A percentile compares a stretch with the other conserved stretches of the same genome.
phyloP scores from a whole-genome alignment of 2,113 vertebrate genomes.

The Tachysurus fulvidraco region DNA sequence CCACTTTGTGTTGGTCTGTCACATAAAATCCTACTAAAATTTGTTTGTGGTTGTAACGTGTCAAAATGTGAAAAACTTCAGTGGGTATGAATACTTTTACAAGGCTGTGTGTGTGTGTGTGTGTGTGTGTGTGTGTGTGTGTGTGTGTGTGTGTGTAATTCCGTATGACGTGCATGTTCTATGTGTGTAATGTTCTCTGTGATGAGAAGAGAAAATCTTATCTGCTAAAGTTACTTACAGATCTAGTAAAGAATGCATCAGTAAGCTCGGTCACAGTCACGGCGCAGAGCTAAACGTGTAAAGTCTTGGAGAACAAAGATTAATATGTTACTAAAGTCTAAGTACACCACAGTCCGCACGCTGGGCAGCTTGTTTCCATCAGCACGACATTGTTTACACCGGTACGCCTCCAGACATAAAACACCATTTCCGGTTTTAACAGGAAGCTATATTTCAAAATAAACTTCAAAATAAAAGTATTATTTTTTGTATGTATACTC shows the following conservation, averaged over 20 bases:
- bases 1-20: no score
- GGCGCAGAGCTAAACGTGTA: not conserved
- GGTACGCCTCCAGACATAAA: not conserved
- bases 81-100: no score
- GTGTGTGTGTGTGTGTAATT: no score
- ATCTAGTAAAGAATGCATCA: conserved; percentile 51
- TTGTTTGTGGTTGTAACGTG: no score
- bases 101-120: no score
- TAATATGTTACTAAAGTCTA: not conserved
- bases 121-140: no score
- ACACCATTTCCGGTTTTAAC: not conserved
- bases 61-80: no score
- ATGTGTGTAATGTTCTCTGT: not conserved
- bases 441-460: conserved; percentile 2
- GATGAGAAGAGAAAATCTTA: not conserved
- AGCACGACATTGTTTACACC: not conserved
- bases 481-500: no score
- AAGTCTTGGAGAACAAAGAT: not conserved
- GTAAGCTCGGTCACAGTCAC: not conserved
- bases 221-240: conserved; percentile 40
- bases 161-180: no score
- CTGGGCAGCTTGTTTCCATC: not conserved
- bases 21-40: no score
- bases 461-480: not conserved
- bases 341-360: not conserved